Base-by-base conservation (phyloP, 2,797 vertebrate species). In the Coranthus polyacanthus region DNA sequence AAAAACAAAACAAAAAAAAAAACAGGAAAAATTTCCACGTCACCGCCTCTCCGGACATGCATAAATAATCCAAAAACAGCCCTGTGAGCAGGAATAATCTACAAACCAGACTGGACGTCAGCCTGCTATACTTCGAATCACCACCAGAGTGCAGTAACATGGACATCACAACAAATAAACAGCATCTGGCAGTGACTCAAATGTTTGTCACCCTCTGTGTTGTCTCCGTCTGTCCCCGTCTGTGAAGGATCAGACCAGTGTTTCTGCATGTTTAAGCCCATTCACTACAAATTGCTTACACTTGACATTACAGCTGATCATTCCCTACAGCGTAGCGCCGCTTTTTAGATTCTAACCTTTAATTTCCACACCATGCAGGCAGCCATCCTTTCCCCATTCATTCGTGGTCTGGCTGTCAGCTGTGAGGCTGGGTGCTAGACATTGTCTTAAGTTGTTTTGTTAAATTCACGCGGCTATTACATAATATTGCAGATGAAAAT, bases 111-210 rank as follows among this genome's bases (percentile, higher is more conserved):
- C 17, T 29, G 12, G 41, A 47, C 0, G 4, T 55, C 43, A 18
- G 62, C 29, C 22, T 86, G 90, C 69, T 29, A 16, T 87, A 46
- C 86, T 32, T 4, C 20, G 5, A 8, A 51, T 3, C 3, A 5
- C 87, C 91, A 86, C 68, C 86, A 91, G 90, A 82, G 89, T 32
- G 89, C 89, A 81, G 82, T 53, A 82, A 56, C 12, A 24, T 0
- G 66, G 64, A 41, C 64, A 66, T 51, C 37, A 71, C 75, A 39
- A 43, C 65, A 74, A 81, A 80, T 73, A 77, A 88, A 84, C 86
- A 85, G 87, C 84, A 88, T 87, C 88, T 91, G 88, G 86, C 77
- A 0, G 71, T 84, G 88, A 89, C 91, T 90, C 83, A 89, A 89
- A 90, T 87, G 85, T 89, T 89, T 86, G 86, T 89, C 86, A 84